Base-by-base conservation (phyloP, 2,888 invertebrate genomes). In the Torymus aiolomorphi region DNA sequence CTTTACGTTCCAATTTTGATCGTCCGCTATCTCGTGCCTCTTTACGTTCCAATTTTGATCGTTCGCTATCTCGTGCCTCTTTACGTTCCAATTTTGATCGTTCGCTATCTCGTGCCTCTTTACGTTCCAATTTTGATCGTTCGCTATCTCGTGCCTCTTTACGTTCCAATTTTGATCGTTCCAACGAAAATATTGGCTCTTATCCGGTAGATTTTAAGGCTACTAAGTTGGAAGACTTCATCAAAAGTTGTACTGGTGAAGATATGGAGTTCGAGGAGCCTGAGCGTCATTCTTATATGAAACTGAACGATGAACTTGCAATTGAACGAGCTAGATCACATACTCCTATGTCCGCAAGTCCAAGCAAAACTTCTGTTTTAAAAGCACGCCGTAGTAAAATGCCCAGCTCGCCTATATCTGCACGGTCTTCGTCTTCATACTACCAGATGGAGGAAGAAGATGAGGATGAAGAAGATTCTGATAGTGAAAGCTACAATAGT, bases 371-470 rank as follows among this genome's bases (percentile, higher is more conserved):
- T 31, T 89, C 88, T 62, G 86, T 85, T 20, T 78, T 89, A 16
- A 87, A 87, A 76, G 86, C 86, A 1, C 89, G 90, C 80, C 86
- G 91, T 24, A 90, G 90, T 84, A 92, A 92, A 85, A 16, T 62
- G 1, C 90, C 91, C 3, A 89, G 90, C 67, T 88, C 89, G 1
- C 87, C 88, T 2, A 81, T 83, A 10, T 88, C 89, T 1, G 80
- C 85, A 0, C 86, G 85, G 51, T 87, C 88, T 10, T 88, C 88
- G n/a, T 81, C 76, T 1, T 62, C 81, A 11, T 81, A 81, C 10
- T 66, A 73, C 11, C 73, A 59, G 3, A 79, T 81, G 59, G 81
- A 81, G 0, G 78, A 81, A 2, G 82, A 82, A 0, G 82, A 82
- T 11, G 81, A 80, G 16, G 87, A 86, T 14, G 87, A 87, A 10